Conservation (phyloP, 2,797 vertebrate genomes). For the Lophotriccus pileatus region DNA sequence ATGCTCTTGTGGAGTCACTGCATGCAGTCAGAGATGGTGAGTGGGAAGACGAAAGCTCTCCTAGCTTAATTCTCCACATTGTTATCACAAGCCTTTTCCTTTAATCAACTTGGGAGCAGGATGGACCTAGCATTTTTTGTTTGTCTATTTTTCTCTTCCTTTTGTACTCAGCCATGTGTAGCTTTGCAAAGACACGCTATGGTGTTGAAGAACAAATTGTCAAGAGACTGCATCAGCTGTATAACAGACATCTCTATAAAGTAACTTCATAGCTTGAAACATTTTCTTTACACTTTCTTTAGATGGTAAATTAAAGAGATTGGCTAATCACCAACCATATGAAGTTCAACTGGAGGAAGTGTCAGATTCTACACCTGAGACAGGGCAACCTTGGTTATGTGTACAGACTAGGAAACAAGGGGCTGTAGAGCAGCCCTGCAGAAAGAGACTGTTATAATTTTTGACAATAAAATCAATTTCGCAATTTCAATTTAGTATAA, state of each 20-base stretch:
- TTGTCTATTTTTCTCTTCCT: background rate
- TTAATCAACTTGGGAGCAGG: background rate
- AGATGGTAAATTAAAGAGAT: no score
- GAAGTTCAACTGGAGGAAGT: no score
- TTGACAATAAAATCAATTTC: no score
- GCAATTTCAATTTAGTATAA: no score
- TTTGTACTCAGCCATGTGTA: background rate
- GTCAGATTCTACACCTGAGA: no score
- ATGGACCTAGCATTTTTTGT: rapidly evolving
- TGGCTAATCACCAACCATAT: no score
- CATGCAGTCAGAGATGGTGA: background rate
- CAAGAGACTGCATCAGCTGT: background rate
- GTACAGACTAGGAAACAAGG: no score
- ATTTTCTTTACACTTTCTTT: background rate
- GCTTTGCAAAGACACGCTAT: background rate
- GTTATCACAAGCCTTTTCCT: background rate
- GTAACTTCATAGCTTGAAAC: background rate
- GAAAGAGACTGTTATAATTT: no score
- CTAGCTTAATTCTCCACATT: background rate
- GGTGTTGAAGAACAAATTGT: background rate
- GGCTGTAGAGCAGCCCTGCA: no score
- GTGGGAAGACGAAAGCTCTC: background rate
- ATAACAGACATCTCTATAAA: background rate
- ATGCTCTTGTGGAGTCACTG: background rate
- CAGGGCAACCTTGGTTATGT: background rate